Percentiles rank a stretch among this genome's conserved stretches.
phyloP scores from a whole-genome alignment of 2,113 vertebrate genomes.

The Aspiorhynchus laticeps region DNA sequence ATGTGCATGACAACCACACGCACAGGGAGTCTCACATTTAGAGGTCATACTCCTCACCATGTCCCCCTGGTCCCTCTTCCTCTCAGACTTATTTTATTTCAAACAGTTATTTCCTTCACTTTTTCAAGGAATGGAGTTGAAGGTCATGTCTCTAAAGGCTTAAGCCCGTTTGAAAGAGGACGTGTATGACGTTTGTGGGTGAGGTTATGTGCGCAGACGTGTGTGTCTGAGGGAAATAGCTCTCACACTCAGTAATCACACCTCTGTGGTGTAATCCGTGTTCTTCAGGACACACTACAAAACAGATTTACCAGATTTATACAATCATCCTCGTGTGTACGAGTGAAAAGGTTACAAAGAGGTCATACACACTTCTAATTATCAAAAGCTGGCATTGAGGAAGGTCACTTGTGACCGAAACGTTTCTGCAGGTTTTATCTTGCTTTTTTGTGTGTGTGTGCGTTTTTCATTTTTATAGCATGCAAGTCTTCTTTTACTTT shows the following conservation, averaged over 20 bases:
- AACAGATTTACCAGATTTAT: conserved; percentile 33
- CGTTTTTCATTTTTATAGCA: neutral
- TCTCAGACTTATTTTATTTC: conserved; percentile 31
- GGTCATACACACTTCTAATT: neutral
- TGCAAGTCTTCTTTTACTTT: neutral
- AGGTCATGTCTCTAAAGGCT: conserved; percentile 36
- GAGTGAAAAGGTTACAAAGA: neutral
- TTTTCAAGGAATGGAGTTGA: conserved; percentile 24
- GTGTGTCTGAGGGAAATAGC: neutral
- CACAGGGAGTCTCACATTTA: conserved; percentile 38
- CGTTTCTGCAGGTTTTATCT: neutral
- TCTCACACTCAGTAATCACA: conserved; percentile 30
- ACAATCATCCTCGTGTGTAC: neutral
- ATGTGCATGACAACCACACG: conserved; percentile 31
- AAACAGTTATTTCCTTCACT: conserved; percentile 15
- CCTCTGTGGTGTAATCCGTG: conserved; percentile 10
- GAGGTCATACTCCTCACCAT: conserved; percentile 13
- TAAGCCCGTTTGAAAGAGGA: conserved; percentile 18
- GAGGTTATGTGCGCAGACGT: neutral
- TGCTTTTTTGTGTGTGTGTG: too few relatives aligned
- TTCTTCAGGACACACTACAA: neutral
- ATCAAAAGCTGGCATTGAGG: neutral
- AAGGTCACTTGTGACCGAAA: neutral
- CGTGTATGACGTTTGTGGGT: neutral
- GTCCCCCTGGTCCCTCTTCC: neutral